Base-by-base conservation (phyloP, 2,113 vertebrate genomes). In the Poicephalus gulielmi region DNA sequence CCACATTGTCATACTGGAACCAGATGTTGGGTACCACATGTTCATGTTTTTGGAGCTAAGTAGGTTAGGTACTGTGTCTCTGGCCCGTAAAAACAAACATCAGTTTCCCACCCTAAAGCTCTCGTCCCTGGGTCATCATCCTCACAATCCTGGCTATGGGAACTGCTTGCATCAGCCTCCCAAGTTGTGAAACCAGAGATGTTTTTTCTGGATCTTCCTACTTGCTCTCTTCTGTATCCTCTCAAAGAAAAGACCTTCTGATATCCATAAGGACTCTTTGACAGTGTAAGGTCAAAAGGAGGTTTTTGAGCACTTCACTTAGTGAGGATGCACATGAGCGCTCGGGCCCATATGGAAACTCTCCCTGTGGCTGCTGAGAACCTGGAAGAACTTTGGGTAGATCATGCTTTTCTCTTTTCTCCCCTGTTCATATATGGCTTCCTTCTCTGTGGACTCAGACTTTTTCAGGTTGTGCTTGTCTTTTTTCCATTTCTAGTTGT, bases 1-100 rank as follows among this genome's bases (percentile, higher is more conserved):
- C 91, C 53, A 73, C 86, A 66, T 82, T 62, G 62, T 93, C 30
- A 3, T 80, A 80, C 82, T 94, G 90, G 53, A 94, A 94, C 41
- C 92, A 77, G 84, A 88, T 94, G 92, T 4, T 53, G 22, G 60
- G 95, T 91, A 85, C 77, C 86, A 73, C 62, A 44, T 93, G 80
- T 83, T 91, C 7, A 13, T 90, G 69, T 75, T 93, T 75, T 83
- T 88, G 76, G 62, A 78, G 80, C 57, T 47, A 30, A 53, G 74
- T 62, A 50, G 49, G 64, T 90, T 95, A 92, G 90, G 90, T 94
- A 39, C 43, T 16, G 22, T 68, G 63, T 83, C 78, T 83, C 30
- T 92, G 64, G 47, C 55, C 62, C 1, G 0, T 83, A 79, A 94
- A 92, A 44, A 59, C 75, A 83, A 87, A 74, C 57, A 73, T 28